phyloP scores from a whole-genome alignment of 1,140 invertebrate species.

The Caenorhabditis remanei region DNA sequence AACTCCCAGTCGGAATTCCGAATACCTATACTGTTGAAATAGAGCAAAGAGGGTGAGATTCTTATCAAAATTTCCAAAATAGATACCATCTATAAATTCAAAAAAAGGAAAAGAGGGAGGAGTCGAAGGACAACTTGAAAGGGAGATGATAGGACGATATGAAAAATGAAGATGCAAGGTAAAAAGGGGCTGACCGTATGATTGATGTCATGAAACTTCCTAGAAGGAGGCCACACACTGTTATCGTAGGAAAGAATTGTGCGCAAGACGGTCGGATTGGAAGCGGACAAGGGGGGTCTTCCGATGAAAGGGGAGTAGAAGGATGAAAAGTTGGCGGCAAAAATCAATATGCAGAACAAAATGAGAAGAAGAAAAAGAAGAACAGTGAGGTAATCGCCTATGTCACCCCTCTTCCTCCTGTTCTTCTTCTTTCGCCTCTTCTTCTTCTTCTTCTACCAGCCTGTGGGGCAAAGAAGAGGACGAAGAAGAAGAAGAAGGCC shows the following conservation, averaged over 20 bases:
- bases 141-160: constrained; percentile 2
- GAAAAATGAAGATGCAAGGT: constrained; percentile 12
- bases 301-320: constrained; percentile 25
- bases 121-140: too few relatives aligned
- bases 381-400: constrained; percentile 56
- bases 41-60: too few relatives aligned
- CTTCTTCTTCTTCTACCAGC: constrained; percentile 50
- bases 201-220: constrained; percentile 45
- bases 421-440: constrained; percentile 27
- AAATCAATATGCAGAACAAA: constrained; percentile 56
- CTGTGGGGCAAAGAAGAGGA: background rate
- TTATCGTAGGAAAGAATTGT: constrained; percentile 34
- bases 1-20: too few relatives aligned
- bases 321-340: constrained; percentile 8
- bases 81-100: background rate
- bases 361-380: constrained; percentile 37
- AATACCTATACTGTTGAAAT: too few relatives aligned
- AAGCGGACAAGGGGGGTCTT: constrained; percentile 2
- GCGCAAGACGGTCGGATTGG: constrained; percentile 21
- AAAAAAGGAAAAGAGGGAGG: background rate
- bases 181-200: constrained; percentile 34
- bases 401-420: constrained; percentile 38
- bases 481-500: constrained; percentile 51
- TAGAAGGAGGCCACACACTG: constrained; percentile 42
- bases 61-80: too few relatives aligned